Evolutionary conservation across 1,140 invertebrate species (phyloP).

Genomic region (Cecropterus lyciades): DNA sequence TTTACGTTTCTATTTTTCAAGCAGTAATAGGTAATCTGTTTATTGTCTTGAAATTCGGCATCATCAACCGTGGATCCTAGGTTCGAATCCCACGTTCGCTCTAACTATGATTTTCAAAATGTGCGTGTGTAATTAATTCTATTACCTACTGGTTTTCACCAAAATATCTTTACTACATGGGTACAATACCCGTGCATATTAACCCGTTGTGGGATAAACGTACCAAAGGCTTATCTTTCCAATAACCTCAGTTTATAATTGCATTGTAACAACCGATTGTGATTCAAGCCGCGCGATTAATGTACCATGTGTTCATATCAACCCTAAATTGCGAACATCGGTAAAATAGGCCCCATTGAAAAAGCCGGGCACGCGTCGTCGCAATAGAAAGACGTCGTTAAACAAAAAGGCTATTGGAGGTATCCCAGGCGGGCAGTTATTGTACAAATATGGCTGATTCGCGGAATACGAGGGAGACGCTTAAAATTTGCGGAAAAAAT

Average conservation of each 20-base stretch:
- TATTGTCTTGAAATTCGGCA: too few species aligned
- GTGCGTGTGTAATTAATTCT: too few species aligned
- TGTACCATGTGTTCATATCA: slow-evolving; percentile 50
- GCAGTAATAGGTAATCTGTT: too few species aligned
- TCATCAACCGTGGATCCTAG: too few species aligned
- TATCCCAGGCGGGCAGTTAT: slow-evolving; percentile 68
- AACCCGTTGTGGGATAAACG: too few species aligned
- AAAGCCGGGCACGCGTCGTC: slow-evolving; percentile 62
- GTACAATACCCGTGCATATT: too few species aligned
- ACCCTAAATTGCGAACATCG: slow-evolving; percentile 55
- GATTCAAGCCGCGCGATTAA: slow-evolving; percentile 39
- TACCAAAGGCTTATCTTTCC: too few species aligned
- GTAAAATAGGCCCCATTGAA: slow-evolving; percentile 60
- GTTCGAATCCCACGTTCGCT: too few species aligned
- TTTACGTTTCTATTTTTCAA: too few species aligned
- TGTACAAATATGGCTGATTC: slow-evolving; percentile 80
- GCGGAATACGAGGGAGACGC: slow-evolving; percentile 69
- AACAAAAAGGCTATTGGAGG: slow-evolving; percentile 68
- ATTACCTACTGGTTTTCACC: too few species aligned
- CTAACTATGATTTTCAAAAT: too few species aligned
- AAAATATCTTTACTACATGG: too few species aligned
- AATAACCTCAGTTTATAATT: not conserved
- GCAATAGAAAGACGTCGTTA: slow-evolving; percentile 75
- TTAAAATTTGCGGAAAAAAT: slow-evolving; percentile 79
- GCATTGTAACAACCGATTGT: slow-evolving; percentile 12